Evolutionary conservation across 2,113 vertebrate species (phyloP).

Genomic region (Mugil cephalus): DNA sequence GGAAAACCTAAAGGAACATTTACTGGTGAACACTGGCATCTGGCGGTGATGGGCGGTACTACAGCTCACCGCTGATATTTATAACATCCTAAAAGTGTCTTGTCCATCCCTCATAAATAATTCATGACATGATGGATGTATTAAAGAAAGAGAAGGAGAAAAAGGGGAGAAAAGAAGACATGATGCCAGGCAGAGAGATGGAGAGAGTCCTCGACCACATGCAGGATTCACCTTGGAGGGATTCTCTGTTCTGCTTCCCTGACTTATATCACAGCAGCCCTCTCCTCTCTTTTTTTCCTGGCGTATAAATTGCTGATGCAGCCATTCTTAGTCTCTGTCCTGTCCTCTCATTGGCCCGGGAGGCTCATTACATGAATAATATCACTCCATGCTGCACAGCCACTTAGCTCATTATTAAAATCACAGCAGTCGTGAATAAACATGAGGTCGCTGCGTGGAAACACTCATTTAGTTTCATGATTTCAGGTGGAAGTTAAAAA

Average conservation of each 20-base stretch:
- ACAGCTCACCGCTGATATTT: not conserved
- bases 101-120: conserved; percentile 28
- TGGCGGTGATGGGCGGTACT: not conserved
- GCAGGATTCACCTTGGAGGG: conserved; percentile 30
- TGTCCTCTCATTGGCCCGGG: conserved; percentile 3
- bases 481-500: no score
- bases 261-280: not conserved
- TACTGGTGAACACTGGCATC: conserved; percentile 38
- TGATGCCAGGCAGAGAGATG: not conserved
- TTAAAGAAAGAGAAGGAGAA: not conserved
- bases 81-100: not conserved
- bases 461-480: not conserved
- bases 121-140: not conserved
- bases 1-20: not conserved
- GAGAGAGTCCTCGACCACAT: conserved; percentile 24
- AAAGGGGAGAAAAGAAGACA: not conserved
- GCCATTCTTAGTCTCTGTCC: not conserved
- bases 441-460: conserved; percentile 4
- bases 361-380: conserved; percentile 32
- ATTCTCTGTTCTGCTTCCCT: conserved; percentile 13
- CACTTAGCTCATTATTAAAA: conserved; percentile 22
- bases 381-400: conserved; percentile 17
- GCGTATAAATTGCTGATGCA: conserved; percentile 37
- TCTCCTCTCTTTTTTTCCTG: not conserved
- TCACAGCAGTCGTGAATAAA: not conserved